phyloP scores from a whole-genome alignment of 2,113 vertebrate genomes.

The Apistogramma diplotaenia region DNA sequence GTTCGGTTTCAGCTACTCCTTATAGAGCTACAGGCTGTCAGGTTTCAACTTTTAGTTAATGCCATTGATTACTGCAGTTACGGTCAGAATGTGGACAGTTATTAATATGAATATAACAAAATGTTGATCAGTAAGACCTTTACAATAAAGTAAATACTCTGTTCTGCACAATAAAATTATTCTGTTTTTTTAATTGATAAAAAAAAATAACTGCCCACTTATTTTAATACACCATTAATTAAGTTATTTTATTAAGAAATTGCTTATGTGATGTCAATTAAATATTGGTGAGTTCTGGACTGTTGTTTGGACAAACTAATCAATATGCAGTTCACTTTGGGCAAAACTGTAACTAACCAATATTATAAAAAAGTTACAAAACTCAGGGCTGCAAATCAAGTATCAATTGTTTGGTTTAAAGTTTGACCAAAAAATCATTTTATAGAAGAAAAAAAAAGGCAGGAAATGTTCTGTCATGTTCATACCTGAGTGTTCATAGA shows the following conservation, averaged over 20 bases:
- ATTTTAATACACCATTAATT: not conserved
- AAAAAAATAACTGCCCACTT: not conserved
- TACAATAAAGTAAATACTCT: not conserved
- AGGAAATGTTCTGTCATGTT: not conserved
- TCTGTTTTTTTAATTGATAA: not conserved
- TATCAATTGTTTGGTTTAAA: not conserved
- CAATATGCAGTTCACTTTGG: not conserved
- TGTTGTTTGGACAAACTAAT: not conserved
- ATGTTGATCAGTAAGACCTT: not conserved
- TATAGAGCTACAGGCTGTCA: not conserved
- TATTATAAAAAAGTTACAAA: not conserved
- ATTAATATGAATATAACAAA: not conserved
- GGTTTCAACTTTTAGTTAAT: not conserved
- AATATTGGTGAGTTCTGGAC: not conserved
- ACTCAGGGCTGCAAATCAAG: not conserved
- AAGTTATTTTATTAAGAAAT: not conserved
- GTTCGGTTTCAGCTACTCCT: not conserved
- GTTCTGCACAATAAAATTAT: not conserved
- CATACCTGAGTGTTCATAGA: too few species aligned
- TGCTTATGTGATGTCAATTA: not conserved
- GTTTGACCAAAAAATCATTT: not conserved
- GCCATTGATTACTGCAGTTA: not conserved
- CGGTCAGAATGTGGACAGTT: not conserved
- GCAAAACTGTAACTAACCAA: not conserved
- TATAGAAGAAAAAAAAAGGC: not conserved